Base-by-base conservation (phyloP, 2,888 invertebrate genomes). In the Ophioninae sp. region DNA sequence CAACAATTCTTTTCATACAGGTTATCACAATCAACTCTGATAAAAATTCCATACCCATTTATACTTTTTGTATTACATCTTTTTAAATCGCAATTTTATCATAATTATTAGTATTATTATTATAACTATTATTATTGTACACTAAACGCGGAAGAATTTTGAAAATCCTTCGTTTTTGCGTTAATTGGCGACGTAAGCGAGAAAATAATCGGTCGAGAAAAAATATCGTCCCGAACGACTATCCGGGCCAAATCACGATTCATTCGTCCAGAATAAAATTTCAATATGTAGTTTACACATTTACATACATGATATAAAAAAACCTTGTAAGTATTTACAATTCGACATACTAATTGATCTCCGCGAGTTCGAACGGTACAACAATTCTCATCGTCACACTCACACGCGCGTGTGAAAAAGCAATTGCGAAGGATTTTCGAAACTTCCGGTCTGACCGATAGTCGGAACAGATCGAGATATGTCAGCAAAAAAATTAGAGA, bases 381-480 rank as follows among this genome's bases (percentile, higher is more conserved):
- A 76, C 65, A 67, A 74, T 51, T 63, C 41, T 63, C 61, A 73
- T 37, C 22, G 41, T 20, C 61, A 41, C 10, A 59, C 64, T 20
- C 13, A 51, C 7, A 23, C 37, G 23, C 51, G 56, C 63, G 22
- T 17, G 22, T n/a, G 41, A 30, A 23, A 65, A 74, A 80, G 10
- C 10, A 9, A 79, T 59, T 84, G 68, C 59, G 80, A 80, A 81
- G 80, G 74, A 85, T 82, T 61, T 84, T 37, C 73, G 68, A 79
- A 79, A 84, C 79, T 72, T 75, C 13, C 87, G 82, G 82, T 61
- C 39, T 87, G 79, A 86, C 86, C 73, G 87, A 85, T 85, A 86
- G 87, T 88, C 30, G 30, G 30, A 30, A 30, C 30, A 30, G 30
- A 30, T 88, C 89, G 91, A 39, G 91, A 65, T 91, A 90, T 91